Evolutionary conservation across 2,113 vertebrate genomes (phyloP).

Genomic region (Trogon surrucura): DNA sequence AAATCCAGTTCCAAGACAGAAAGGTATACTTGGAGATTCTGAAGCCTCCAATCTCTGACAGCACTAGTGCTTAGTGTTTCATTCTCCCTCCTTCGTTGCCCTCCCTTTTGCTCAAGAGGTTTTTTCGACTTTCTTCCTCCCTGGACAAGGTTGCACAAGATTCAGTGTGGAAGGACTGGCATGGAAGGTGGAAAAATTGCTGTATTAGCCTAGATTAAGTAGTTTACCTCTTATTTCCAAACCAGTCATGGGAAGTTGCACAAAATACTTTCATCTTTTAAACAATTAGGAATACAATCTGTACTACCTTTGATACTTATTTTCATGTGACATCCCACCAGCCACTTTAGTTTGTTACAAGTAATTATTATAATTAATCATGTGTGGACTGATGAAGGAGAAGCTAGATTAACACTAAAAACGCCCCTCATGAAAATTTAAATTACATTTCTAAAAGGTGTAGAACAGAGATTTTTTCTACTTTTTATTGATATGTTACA

Average conservation of each 20-base stretch:
- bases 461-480: not conserved
- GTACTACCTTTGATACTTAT: not conserved
- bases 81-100: not conserved
- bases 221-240: conserved; percentile 5
- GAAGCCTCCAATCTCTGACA: not conserved
- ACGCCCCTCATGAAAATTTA: not conserved
- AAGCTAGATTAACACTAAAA: not conserved
- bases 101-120: not conserved
- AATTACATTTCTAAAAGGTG: not conserved
- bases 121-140: not conserved
- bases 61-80: not conserved
- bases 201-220: not conserved
- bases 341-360: not conserved
- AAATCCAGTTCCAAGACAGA: not conserved
- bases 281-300: not conserved
- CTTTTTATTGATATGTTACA: not conserved
- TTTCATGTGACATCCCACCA: not conserved
- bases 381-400: not conserved
- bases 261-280: not conserved
- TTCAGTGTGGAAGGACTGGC: not conserved
- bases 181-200: not conserved
- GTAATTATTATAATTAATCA: not conserved
- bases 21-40: not conserved
- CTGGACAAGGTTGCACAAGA: not conserved
- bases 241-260: not conserved